Evolutionary conservation across 2,888 invertebrate genomes (phyloP).

Genomic region (Girardia tigrina): DNA sequence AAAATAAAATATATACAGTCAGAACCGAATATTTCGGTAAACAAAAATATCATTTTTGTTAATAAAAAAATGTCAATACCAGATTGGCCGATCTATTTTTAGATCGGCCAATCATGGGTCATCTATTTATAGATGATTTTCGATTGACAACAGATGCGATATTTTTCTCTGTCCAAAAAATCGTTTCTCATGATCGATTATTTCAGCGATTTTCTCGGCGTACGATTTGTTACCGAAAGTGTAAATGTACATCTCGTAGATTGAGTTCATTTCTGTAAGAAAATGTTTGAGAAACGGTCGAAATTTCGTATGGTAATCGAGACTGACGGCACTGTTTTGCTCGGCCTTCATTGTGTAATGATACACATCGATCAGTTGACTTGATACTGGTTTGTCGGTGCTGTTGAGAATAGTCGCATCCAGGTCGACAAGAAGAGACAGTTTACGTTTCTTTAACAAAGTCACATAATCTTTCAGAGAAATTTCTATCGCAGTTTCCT

Average conservation of each 20-base stretch:
- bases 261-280: constrained; percentile 61
- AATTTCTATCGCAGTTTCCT: constrained; percentile 62
- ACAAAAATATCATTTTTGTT: too few relatives aligned
- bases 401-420: constrained; percentile 98
- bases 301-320: constrained; percentile 85
- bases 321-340: constrained; percentile 52
- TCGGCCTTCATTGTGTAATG: not conserved
- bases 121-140: too few relatives aligned
- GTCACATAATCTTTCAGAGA: constrained; percentile 78
- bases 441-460: constrained; percentile 67
- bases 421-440: constrained; percentile 85
- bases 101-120: too few relatives aligned
- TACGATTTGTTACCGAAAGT: constrained; percentile 85
- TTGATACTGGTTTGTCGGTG: constrained; percentile 81
- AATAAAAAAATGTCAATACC: too few relatives aligned
- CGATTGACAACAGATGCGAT: too few relatives aligned
- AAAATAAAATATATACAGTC: too few relatives aligned
- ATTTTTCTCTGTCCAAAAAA: constrained; percentile 85
- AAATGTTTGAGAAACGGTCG: constrained; percentile 74
- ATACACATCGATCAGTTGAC: constrained; percentile 63
- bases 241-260: constrained; percentile 89
- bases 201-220: constrained; percentile 79
- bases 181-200: constrained; percentile 73
- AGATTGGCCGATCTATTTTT: too few relatives aligned
- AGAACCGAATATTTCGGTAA: too few relatives aligned